phyloP scores from a whole-genome alignment of 2,113 vertebrate species.

The Epinephelus moara region DNA sequence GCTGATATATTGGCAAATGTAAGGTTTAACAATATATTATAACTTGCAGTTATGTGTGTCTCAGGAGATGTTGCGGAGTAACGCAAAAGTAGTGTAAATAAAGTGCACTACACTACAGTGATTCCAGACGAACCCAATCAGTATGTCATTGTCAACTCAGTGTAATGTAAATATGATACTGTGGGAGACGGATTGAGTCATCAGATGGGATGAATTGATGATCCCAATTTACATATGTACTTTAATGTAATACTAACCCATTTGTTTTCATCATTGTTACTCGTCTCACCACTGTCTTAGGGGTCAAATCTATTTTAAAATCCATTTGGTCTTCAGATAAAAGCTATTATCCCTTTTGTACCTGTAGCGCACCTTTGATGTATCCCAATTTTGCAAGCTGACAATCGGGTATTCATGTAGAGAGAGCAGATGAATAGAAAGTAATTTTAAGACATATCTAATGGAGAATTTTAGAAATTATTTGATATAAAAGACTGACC shows the following conservation, averaged over 20 bases:
- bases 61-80: no score
- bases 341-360: constrained; percentile 35
- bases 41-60: no score
- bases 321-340: constrained; percentile 39
- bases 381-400: constrained; percentile 20
- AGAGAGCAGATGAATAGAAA: constrained; percentile 24
- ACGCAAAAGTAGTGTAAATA: background rate
- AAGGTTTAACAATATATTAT: no score
- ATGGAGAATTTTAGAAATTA: constrained; percentile 4
- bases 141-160: background rate
- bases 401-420: background rate
- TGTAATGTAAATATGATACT: background rate
- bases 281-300: background rate
- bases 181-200: background rate
- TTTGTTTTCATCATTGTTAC: background rate
- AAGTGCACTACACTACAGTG: no score
- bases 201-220: background rate
- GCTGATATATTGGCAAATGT: no score
- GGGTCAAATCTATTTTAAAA: constrained; percentile 40
- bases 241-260: background rate
- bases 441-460: background rate
- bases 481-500: constrained; percentile 9
- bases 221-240: background rate
- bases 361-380: constrained; percentile 4
- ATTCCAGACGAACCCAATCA: background rate